Evolutionary conservation across 2,888 invertebrate species (phyloP), one percentile per base, ranked within the genome.

Genomic region (Coelogynopora nodosa): DNA sequence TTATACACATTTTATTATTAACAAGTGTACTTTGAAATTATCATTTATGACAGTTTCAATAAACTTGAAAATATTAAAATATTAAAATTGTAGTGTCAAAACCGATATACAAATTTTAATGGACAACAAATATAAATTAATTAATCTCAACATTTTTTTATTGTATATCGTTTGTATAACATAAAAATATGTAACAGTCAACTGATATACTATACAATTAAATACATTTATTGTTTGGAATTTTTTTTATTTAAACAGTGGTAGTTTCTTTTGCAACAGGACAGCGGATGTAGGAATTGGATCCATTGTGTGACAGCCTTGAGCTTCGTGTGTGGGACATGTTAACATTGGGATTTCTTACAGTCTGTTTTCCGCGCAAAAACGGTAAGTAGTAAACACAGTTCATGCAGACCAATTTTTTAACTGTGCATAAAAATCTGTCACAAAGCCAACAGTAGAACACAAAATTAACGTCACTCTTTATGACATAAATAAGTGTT

Each of bases 261-360:
- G 74, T 74, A 26, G 74, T 74, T 74, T 74, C 74, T 26, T 26
- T 13, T 5, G 18, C 74, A 23, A 26, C 74, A 10, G 74, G 74
- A 74, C 74, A 74, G 74, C 74, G 74, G 23, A 74, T 74, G 74
- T 74, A 74, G 74, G 74, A 74, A 26, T 74, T 74, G 23, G 74
- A 74, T 13, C 74, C 74, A 74, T 74, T 74, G 23, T 74, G 74
- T 2, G 74, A 74, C 10, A 74, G 27, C 23, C 74, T 13, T 10
- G 74, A 74, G 23, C 74, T 74, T 74, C 74, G 5, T 13, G 74
- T 74, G 74, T 74, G 74, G 18, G 74, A 74, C 74, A 74, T 74
- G 74, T 74, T 74, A 5, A 23, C 27, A 26, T 74, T 13, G 27
- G 74, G 74, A 26, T 74, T 5, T 26, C 74, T 5, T 26, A 74